phyloP scores from a whole-genome alignment of 1,140 invertebrate genomes.

The Melipona quadrifasciata region DNA sequence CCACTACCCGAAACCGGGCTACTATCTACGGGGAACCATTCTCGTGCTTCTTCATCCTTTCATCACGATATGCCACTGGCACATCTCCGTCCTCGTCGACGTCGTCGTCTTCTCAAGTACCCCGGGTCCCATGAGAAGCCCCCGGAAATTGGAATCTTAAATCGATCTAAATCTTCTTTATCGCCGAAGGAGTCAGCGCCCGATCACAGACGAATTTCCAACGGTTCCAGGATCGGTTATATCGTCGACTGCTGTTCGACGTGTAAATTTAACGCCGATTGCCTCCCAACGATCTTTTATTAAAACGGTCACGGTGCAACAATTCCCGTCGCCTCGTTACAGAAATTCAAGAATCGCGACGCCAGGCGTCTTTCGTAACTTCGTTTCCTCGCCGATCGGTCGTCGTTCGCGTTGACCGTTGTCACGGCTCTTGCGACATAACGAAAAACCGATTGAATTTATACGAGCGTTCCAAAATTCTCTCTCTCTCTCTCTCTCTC shows the following conservation, averaged over 20 bases:
- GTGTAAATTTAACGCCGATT: constrained; percentile 61
- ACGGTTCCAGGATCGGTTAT: constrained; percentile 36
- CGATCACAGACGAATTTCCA: constrained; percentile 49
- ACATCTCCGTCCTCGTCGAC: constrained; percentile 43
- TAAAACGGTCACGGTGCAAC: constrained; percentile 7
- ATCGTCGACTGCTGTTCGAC: constrained; percentile 42
- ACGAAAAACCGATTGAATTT: neutral
- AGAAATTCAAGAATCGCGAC: neutral
- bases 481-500: no score
- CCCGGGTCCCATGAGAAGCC: constrained; percentile 44
- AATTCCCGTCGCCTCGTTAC: neutral
- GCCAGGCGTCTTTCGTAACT: neutral
- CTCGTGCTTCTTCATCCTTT: constrained; percentile 57
- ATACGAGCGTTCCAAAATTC: neutral
- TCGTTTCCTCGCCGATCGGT: neutral
- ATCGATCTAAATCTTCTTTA: constrained; percentile 75
- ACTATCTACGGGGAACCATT: constrained; percentile 47
- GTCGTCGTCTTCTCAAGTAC: constrained; percentile 46
- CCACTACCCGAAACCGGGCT: constrained; percentile 23
- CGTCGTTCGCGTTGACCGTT: no score
- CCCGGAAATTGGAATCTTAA: constrained; percentile 78
- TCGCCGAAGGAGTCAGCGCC: constrained; percentile 57
- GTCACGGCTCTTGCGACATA: no score
- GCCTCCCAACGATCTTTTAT: constrained; percentile 42
- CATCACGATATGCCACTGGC: constrained; percentile 56